Evolutionary conservation across 2,113 vertebrate genomes (phyloP).

Genomic region (Ailuropoda melanoleuca): DNA sequence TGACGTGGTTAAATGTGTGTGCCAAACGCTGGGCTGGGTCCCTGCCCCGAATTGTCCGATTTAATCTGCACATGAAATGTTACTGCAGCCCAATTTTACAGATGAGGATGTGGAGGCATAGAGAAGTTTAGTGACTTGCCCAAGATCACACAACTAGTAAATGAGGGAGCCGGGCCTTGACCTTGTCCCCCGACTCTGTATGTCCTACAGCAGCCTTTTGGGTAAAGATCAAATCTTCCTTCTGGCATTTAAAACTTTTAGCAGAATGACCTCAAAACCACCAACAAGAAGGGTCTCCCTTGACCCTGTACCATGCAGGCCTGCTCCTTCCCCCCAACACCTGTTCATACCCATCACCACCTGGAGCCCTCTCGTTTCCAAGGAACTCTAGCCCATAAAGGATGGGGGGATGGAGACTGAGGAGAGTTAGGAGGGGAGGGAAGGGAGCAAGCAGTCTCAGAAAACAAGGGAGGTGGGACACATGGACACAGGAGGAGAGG

Average conservation of each 20-base stretch:
- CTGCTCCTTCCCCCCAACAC: neutral
- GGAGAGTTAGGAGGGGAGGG: neutral
- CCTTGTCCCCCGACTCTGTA: neutral
- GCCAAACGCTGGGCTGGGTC: neutral
- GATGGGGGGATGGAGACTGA: neutral
- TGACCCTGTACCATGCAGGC: neutral
- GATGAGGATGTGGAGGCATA: neutral
- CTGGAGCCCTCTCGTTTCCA: neutral
- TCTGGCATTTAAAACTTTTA: neutral
- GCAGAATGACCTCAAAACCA: slow-evolving; percentile 1
- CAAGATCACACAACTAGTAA: neutral
- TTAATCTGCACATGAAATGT: neutral
- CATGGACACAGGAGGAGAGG: neutral
- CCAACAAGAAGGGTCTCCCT: neutral
- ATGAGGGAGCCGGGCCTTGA: neutral
- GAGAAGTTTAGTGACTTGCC: neutral
- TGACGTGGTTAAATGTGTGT: neutral
- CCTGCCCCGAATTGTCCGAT: neutral
- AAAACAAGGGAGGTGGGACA: neutral
- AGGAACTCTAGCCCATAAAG: neutral
- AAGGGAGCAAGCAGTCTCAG: neutral
- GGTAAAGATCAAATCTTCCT: neutral
- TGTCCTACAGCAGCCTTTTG: neutral
- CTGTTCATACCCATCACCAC: neutral
- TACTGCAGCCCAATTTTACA: neutral